These are phyloP conservation scores for Amphiprion percula DNA, from an alignment of 2,113 vertebrate species.

Conservation along the genomic window DNA sequence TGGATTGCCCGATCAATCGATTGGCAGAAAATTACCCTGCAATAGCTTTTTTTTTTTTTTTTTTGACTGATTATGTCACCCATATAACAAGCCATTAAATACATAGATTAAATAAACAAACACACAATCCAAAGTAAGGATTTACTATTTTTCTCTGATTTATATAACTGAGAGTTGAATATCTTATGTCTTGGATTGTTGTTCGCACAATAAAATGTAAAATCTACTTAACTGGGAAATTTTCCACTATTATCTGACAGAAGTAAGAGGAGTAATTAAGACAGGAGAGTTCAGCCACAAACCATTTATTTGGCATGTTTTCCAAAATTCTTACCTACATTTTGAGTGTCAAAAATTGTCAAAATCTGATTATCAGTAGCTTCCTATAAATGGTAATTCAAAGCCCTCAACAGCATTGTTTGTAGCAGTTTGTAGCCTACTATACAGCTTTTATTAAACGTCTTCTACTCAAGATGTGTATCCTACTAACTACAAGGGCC, in stretches of 20 bases:
- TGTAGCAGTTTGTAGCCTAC: slow-evolving; percentile 17
- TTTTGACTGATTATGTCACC: not conserved
- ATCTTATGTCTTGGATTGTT: not conserved
- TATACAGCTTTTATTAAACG: slow-evolving; percentile 1
- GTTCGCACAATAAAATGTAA: not conserved
- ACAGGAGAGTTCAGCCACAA: slow-evolving; percentile 13
- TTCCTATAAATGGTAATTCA: slow-evolving; percentile 39
- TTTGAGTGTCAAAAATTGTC: slow-evolving; percentile 59
- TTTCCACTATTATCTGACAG: no score
- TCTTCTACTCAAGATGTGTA: slow-evolving; percentile 23
- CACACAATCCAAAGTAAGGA: no score
- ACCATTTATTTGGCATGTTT: slow-evolving; percentile 68
- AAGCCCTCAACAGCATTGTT: slow-evolving; percentile 42
- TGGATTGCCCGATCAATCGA: not conserved
- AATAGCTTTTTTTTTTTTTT: not conserved
- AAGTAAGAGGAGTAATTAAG: not conserved
- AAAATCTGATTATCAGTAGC: slow-evolving; percentile 53
- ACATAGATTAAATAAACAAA: not conserved
- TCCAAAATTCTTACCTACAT: slow-evolving; percentile 45
- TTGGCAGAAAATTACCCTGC: not conserved
- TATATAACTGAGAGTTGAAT: no score
- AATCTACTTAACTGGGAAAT: no score
- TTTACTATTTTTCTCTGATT: no score
- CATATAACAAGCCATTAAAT: not conserved
- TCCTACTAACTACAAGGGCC: slow-evolving; percentile 16